Base-by-base conservation (phyloP, 2,797 vertebrate genomes). In the Staurois parvus region DNA sequence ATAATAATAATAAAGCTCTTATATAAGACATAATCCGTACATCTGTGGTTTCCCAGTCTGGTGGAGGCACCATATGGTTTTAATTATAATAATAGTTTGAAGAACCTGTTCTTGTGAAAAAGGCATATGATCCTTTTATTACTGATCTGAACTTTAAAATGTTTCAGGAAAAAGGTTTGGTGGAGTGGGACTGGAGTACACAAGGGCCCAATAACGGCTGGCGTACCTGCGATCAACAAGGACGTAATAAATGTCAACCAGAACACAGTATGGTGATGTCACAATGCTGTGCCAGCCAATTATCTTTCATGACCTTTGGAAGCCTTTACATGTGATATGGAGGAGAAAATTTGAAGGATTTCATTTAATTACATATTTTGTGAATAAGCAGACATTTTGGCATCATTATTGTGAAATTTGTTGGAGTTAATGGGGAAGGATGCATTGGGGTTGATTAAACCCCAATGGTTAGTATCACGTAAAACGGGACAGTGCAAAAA, bases 81-180 rank as follows among this genome's bases (percentile, higher is more conserved):
- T 96, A 97, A 97, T 97, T 96, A 96, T 94, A 94, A 91, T 95
- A 96, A 96, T 94, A 94, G 94, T 94, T 94, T 95, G 96, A 96
- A 96, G 95, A 96, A 96, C 96, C 95, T 96, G 95, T 95, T 96
- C 92, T 86, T 91, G 91, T 91, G 91, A 91, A 94, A 17, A 93
- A 92, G 92, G 91, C 94, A 95, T 89, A 93, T 91, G 92, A 94
- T 92, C 91, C 92, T 93, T 94, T 95, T 95, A 95, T 94, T 94
- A 93, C 89, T 91, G 90, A 94, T 92, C 93, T 93, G 92, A 91
- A 94, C 91, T 95, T 94, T 94, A 92, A 95, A 91, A 37, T 11
- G 91, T 92, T 92, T 92, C 93, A 94, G 92, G 91, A 89, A 91
- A 13, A 92, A 93, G 90, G 90, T 93, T 91, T 93, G 93, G 91